Evolutionary conservation across 35 echinoderm and acorn worm species (phyloP).

Genomic region (Holothuria glaberrima): DNA sequence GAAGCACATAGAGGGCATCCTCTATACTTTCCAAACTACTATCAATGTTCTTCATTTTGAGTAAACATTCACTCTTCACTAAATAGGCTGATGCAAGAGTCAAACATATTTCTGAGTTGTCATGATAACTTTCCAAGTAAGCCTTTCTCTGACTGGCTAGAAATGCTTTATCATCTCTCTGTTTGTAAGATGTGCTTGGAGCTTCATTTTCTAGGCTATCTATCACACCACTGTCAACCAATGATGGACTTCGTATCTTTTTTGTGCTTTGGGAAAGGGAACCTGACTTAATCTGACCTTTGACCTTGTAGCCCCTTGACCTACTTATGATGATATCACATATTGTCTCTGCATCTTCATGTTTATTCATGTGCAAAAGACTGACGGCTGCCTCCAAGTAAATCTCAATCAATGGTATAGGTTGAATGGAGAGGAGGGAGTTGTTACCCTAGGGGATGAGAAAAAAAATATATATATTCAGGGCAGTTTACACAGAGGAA

Average conservation of each 20-base stretch:
- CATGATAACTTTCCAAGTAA: neutral
- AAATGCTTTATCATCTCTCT: too few species aligned
- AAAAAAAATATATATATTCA: neutral
- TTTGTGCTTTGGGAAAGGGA: neutral
- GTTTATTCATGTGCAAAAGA: conserved; percentile 18
- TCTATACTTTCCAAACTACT: conserved; percentile 20
- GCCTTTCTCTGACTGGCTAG: too few species aligned
- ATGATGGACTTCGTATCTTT: neutral
- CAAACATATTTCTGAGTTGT: neutral
- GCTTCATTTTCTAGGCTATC: neutral
- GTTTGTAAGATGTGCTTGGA: neutral
- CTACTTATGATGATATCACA: conserved; percentile 48
- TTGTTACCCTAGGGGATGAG: neutral
- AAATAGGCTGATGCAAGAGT: conserved; percentile 28
- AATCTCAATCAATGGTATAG: conserved; percentile 7
- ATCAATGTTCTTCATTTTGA: conserved; percentile 29
- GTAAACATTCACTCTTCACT: conserved; percentile 26
- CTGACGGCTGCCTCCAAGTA: conserved; percentile 62
- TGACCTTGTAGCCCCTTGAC: conserved; percentile 13
- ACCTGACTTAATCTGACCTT: neutral
- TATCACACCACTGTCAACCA: neutral
- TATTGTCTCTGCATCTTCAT: conserved; percentile 47
- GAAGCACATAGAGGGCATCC: neutral
- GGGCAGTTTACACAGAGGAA: neutral
- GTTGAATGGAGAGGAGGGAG: neutral